Percentiles rank a stretch among this genome's conserved stretches.
Conservation (phyloP, 2,113 vertebrate species). For the Tricholaema leucomelas region DNA sequence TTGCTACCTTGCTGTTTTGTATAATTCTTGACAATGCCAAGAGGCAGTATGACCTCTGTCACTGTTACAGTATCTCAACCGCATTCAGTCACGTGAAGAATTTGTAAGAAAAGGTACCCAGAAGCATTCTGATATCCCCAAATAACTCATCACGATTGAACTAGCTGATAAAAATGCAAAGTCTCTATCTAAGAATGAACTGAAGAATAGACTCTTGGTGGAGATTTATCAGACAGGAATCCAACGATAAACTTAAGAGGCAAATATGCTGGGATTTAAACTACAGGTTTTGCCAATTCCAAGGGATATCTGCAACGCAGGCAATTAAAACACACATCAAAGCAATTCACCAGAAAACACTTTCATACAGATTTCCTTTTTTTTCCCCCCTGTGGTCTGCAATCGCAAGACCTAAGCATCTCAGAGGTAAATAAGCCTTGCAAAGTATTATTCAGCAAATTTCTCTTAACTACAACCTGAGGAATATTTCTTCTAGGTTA, state of each 20-base stretch:
- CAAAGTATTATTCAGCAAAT: not conserved
- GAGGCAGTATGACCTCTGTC: not conserved
- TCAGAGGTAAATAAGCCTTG: no score
- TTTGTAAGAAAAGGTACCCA: not conserved
- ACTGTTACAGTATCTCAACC: not conserved
- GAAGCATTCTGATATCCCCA: not conserved
- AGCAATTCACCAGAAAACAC: not conserved
- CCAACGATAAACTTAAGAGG: not conserved
- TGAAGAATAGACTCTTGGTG: not conserved
- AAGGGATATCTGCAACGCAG: not conserved
- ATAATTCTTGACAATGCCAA: not conserved
- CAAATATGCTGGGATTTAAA: not conserved
- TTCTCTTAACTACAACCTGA: not conserved
- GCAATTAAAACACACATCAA: not conserved
- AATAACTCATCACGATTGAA: not conserved
- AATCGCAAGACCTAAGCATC: not conserved
- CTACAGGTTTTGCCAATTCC: not conserved
- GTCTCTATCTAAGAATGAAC: not conserved
- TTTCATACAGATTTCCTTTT: not conserved
- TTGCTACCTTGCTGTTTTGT: not conserved
- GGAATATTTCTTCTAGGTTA: not conserved
- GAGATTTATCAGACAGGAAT: not conserved
- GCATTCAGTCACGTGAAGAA: not conserved
- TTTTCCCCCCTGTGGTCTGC: not conserved
- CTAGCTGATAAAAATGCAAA: not conserved